Evolutionary conservation across 1,140 invertebrate genomes (phyloP).

Genomic region (Akabosia matsudoensis): DNA sequence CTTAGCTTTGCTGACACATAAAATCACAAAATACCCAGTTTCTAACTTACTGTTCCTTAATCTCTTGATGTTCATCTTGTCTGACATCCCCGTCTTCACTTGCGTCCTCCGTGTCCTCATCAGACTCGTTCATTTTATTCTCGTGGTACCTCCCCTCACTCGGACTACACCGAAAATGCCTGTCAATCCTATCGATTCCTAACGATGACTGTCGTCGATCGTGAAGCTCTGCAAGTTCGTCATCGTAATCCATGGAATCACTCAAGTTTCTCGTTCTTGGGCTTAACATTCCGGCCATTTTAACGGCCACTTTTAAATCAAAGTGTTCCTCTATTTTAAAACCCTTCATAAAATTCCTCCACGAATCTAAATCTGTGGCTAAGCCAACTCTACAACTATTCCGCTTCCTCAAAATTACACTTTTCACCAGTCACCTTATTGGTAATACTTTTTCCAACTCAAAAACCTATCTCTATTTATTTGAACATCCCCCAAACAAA

Average conservation of each 20-base stretch:
- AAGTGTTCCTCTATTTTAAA: too few relatives aligned
- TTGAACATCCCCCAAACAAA: too few relatives aligned
- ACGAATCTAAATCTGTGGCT: too few relatives aligned
- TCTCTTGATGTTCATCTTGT: slow-evolving; percentile 62
- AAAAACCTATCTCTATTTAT: too few relatives aligned
- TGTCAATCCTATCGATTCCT: background rate
- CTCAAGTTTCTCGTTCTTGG: background rate
- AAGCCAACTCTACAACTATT: too few relatives aligned
- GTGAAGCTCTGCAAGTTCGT: slow-evolving; percentile 26
- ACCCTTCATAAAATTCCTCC: too few relatives aligned
- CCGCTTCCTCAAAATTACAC: too few relatives aligned
- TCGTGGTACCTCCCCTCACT: background rate
- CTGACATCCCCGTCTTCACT: slow-evolving; percentile 46
- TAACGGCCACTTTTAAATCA: too few relatives aligned
- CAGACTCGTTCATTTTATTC: slow-evolving; percentile 14
- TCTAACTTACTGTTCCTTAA: slow-evolving; percentile 81
- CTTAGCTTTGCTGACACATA: slow-evolving; percentile 16
- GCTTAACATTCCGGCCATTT: background rate
- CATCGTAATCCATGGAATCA: slow-evolving; percentile 30
- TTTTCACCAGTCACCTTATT: too few relatives aligned
- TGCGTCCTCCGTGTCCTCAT: slow-evolving; percentile 50
- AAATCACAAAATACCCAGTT: background rate
- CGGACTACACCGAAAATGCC: background rate
- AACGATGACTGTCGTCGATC: background rate
- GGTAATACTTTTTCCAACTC: too few relatives aligned